Conservation (phyloP, 2,888 invertebrate species). For the Steinernema carpocapsae region DNA sequence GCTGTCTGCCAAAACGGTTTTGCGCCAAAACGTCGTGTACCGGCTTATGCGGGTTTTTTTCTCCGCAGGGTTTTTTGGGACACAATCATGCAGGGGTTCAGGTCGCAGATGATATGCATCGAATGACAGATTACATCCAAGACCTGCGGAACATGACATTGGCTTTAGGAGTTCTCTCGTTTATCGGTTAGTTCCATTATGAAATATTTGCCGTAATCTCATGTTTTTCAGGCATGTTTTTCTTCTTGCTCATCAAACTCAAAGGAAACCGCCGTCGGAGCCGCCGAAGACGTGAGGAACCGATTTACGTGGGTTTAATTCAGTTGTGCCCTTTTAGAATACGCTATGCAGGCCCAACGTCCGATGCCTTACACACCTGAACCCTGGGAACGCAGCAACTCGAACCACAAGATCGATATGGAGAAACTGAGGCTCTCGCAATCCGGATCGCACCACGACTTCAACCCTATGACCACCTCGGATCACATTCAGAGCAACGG, state of each 20-base stretch:
- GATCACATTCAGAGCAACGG: constrained; percentile 27
- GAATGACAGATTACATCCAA: constrained; percentile 63
- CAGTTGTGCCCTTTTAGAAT: background rate
- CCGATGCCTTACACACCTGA: constrained; percentile 36
- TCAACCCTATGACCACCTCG: background rate
- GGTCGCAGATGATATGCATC: constrained; percentile 66
- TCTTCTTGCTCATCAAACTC: constrained; percentile 37
- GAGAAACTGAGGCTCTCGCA: constrained; percentile 22
- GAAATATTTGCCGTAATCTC: too few species aligned
- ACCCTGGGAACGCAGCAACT: constrained; percentile 23
- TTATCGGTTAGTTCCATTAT: constrained; percentile 15
- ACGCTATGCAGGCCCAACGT: constrained; percentile 42
- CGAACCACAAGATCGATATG: constrained; percentile 27
- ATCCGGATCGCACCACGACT: constrained; percentile 24
- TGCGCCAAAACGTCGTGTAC: too few species aligned
- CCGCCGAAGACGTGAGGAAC: constrained; percentile 17
- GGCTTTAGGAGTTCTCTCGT: constrained; percentile 37
- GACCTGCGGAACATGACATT: constrained; percentile 60
- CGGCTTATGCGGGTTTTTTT: background rate
- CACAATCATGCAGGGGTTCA: too few species aligned
- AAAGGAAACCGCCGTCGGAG: constrained; percentile 6
- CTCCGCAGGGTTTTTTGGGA: too few species aligned
- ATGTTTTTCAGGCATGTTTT: constrained; percentile 10
- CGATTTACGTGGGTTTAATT: background rate
- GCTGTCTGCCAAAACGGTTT: too few species aligned